phyloP scores from a whole-genome alignment of 2,888 invertebrate genomes.

The Tyria jacobaeae region DNA sequence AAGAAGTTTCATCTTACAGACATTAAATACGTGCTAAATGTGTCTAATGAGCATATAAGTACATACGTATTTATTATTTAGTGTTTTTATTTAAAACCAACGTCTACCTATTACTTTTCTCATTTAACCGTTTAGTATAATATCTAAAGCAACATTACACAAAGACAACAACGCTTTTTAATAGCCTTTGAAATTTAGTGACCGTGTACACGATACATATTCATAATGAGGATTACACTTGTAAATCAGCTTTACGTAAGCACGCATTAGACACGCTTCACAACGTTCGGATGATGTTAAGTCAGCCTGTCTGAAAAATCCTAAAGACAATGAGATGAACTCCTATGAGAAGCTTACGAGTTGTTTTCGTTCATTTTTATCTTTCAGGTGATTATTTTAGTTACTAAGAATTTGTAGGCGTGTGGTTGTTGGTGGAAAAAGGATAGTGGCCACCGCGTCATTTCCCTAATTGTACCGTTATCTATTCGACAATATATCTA shows the following conservation, averaged over 20 bases:
- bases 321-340: neutral
- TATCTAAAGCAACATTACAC: neutral
- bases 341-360: neutral
- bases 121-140: neutral
- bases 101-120: too few relatives aligned
- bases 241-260: slow-evolving; percentile 44
- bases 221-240: slow-evolving; percentile 50
- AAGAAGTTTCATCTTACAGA: too few relatives aligned
- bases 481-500: too few relatives aligned
- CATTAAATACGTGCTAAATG: too few relatives aligned
- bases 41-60: too few relatives aligned
- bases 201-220: slow-evolving; percentile 29
- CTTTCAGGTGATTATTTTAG: too few relatives aligned
- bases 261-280: slow-evolving; percentile 25
- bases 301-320: neutral
- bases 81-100: too few relatives aligned
- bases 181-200: slow-evolving; percentile 14
- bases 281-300: slow-evolving; percentile 8
- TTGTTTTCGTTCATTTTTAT: neutral
- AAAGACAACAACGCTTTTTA: neutral
- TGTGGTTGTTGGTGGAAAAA: too few relatives aligned
- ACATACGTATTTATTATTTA: too few relatives aligned
- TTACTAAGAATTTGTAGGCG: too few relatives aligned
- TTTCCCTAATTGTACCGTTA: too few relatives aligned
- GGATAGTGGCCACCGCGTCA: too few relatives aligned